Evolutionary conservation across 2,113 vertebrate species (phyloP).

Genomic region (Aythya baeri): DNA sequence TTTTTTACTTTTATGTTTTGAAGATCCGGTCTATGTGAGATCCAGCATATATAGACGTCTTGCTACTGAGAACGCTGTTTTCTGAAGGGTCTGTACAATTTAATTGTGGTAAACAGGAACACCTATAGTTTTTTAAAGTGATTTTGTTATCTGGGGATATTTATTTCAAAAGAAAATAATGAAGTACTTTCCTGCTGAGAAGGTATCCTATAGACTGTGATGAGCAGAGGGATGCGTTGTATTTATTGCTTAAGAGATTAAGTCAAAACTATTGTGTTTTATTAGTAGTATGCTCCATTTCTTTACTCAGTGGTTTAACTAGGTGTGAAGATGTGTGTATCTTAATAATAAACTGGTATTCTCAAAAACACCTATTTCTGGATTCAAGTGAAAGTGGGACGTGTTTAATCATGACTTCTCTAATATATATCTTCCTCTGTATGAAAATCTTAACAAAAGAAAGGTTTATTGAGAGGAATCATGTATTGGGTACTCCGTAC

Average conservation of each 20-base stretch:
- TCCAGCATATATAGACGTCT: neutral
- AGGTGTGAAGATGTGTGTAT: neutral
- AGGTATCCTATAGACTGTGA: neutral
- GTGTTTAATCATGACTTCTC: neutral
- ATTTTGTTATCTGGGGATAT: neutral
- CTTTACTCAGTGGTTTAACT: neutral
- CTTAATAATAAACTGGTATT: neutral
- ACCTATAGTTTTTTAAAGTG: neutral
- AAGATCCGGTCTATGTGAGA: neutral
- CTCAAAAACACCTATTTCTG: neutral
- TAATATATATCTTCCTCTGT: neutral
- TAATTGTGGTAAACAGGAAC: neutral
- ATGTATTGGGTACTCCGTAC: neutral
- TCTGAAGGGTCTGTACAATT: neutral
- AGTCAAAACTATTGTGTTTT: neutral
- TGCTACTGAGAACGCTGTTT: neutral
- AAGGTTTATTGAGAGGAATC: neutral
- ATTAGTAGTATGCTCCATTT: neutral
- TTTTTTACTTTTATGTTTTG: neutral
- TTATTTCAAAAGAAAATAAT: neutral
- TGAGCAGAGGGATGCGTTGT: neutral
- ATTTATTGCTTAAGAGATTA: neutral
- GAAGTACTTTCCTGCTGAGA: neutral
- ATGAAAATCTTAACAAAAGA: neutral
- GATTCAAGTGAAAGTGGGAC: neutral